phyloP scores from a whole-genome alignment of 2,113 vertebrate genomes.

The Rhinoderma darwinii region DNA sequence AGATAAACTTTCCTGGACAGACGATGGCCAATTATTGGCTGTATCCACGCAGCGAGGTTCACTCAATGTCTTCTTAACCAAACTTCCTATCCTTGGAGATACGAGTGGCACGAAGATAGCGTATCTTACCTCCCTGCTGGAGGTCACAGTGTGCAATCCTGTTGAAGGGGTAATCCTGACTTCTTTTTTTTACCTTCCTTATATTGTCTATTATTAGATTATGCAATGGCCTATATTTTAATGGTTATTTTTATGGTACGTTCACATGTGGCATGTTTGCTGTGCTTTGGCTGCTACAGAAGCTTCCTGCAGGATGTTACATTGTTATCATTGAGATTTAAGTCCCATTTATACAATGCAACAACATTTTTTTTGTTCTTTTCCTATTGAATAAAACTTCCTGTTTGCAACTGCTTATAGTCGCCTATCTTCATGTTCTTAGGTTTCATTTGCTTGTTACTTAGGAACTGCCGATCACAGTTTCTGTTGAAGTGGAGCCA shows the following conservation, averaged over 20 bases:
- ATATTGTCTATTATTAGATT: not conserved
- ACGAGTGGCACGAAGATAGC: constrained; percentile 87
- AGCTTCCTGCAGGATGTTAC: too few relatives aligned
- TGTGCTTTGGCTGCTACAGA: not conserved
- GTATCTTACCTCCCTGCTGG: constrained; percentile 93
- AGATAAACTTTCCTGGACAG: constrained; percentile 92
- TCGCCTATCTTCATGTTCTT: not conserved
- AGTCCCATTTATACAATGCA: too few relatives aligned
- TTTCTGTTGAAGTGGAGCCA: constrained; percentile 93
- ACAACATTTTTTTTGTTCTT: too few relatives aligned
- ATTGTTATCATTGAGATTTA: too few relatives aligned
- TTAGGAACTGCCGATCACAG: constrained; percentile 83
- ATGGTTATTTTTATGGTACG: too few relatives aligned
- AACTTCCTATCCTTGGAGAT: constrained; percentile 90
- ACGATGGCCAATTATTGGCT: constrained; percentile 93
- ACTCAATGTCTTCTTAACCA: constrained; percentile 92
- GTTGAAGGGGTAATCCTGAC: constrained; percentile 83
- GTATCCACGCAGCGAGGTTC: constrained; percentile 88
- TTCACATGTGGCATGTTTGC: not conserved
- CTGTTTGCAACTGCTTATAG: too few relatives aligned
- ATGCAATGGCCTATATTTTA: not conserved
- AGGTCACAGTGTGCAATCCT: constrained; percentile 90
- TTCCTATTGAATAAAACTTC: too few relatives aligned
- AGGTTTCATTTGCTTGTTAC: constrained; percentile 45
- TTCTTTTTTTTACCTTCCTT: not conserved